Conservation (phyloP, 2,797 vertebrate genomes). For the Fratercula arctica region DNA sequence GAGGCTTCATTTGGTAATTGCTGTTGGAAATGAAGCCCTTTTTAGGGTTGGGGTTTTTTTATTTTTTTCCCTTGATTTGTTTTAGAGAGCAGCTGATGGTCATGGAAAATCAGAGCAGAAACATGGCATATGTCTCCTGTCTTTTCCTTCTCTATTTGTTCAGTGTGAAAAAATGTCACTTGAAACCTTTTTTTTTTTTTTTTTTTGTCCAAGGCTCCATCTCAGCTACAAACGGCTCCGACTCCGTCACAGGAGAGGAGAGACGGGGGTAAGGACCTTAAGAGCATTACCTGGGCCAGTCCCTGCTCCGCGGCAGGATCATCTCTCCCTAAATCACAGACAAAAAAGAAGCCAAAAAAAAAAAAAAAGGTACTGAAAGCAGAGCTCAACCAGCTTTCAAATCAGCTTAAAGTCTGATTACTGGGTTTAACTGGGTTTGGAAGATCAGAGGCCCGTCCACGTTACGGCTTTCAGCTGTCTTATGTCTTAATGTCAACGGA, state of each 20-base stretch:
- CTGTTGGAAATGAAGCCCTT: slow-evolving; percentile 23
- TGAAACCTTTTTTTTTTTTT: not conserved
- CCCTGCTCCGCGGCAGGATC: slow-evolving; percentile 4
- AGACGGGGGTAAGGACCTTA: not conserved
- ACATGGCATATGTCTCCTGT: not conserved
- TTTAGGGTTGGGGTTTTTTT: not conserved
- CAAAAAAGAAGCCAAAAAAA: not conserved
- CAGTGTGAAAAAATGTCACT: slow-evolving; percentile 19
- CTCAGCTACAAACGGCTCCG: not conserved
- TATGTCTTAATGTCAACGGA: slow-evolving; percentile 52
- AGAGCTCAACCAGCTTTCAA: slow-evolving; percentile 40
- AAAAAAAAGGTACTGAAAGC: not conserved
- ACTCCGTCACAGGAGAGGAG: not conserved
- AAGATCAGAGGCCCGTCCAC: slow-evolving; percentile 44
- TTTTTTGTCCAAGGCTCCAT: not conserved
- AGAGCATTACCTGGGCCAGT: slow-evolving; percentile 24
- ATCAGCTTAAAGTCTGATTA: slow-evolving; percentile 55
- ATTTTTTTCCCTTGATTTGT: not conserved
- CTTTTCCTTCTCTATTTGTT: not conserved
- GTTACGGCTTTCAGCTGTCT: not conserved
- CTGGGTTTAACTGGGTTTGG: slow-evolving; percentile 62
- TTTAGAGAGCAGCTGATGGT: not conserved
- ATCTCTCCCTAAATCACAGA: slow-evolving; percentile 20
- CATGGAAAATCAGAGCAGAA: slow-evolving; percentile 20
- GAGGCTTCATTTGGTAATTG: not conserved